phyloP scores from a whole-genome alignment of 2,113 vertebrate species.

The Podiceps cristatus region DNA sequence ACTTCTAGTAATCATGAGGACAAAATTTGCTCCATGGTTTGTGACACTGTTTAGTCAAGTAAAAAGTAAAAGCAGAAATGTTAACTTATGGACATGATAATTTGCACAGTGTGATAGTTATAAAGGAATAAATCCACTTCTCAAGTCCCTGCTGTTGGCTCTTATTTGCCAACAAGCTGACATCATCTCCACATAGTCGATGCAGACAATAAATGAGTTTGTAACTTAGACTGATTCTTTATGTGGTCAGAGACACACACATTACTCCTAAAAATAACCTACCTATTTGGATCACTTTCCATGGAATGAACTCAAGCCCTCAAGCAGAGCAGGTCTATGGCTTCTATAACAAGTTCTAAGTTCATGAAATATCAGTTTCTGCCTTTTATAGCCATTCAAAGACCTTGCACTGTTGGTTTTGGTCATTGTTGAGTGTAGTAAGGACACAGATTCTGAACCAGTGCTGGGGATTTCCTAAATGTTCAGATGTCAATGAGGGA shows the following conservation, averaged over 20 bases:
- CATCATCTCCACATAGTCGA: accelerated
- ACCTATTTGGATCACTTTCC: accelerated
- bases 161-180: background rate
- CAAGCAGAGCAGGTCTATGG: background rate
- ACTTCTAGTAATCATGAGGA: background rate
- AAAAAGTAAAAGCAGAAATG: background rate
- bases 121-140: background rate
- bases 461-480: background rate
- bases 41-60: background rate
- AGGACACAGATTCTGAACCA: background rate
- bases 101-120: background rate
- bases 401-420: background rate
- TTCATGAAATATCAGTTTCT: background rate
- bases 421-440: background rate
- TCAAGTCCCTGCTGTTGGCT: background rate
- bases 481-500: background rate
- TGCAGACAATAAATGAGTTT: background rate
- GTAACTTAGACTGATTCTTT: background rate
- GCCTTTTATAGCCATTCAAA: background rate
- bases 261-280: background rate
- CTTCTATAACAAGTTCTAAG: background rate
- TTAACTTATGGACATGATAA: accelerated
- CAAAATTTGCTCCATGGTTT: background rate
- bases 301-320: background rate
- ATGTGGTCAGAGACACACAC: background rate